Evolutionary conservation across 2,113 vertebrate species (phyloP), one percentile per base, ranked within the genome.

Genomic region (Anoura caudifer): DNA sequence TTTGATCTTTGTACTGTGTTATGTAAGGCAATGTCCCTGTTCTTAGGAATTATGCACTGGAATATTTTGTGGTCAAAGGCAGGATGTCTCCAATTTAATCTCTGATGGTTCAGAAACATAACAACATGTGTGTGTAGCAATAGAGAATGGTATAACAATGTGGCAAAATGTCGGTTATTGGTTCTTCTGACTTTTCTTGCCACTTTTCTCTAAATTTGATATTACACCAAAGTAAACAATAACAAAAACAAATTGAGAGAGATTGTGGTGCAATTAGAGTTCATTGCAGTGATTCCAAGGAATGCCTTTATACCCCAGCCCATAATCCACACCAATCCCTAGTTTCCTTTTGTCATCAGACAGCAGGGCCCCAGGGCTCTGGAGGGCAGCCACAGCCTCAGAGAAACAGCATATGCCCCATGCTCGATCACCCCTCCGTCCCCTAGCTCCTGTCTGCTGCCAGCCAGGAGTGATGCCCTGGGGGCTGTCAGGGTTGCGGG

Each of bases 21-120:
- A 82, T 16, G 4, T 43, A 84, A 85, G 13, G 52, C 17, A 90
- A 20, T 26, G 22, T 43, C 31, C 38, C 85, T 86, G 2, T 75
- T 69, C 80, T 82, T 77, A 82, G 52, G 76, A 90, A 90, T 87
- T 41, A 70, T 11, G 5, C 7, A 47, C 10, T 54, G 75, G 38
- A 82, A 52, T 79, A 80, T 80, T 87, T 72, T 87, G 47, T 43
- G 90, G 38, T 92, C 69, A 87, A 69, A 16, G n/a, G 24, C 11
- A 89, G 6, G 45, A 88, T 56, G 11, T 59, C 13, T 70, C 22
- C 54, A 91, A 41, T 33, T 65, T 72, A 73, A 85, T 86, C 61
- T 94, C 45, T 56, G 54, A 80, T 80, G 69, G 50, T 41, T 94
- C 59, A 54, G 77, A 91, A 96, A 94, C 91, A 73, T 43, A 56